Evolutionary conservation across 2,113 vertebrate species (phyloP).

Genomic region (Trematocara variabile): DNA sequence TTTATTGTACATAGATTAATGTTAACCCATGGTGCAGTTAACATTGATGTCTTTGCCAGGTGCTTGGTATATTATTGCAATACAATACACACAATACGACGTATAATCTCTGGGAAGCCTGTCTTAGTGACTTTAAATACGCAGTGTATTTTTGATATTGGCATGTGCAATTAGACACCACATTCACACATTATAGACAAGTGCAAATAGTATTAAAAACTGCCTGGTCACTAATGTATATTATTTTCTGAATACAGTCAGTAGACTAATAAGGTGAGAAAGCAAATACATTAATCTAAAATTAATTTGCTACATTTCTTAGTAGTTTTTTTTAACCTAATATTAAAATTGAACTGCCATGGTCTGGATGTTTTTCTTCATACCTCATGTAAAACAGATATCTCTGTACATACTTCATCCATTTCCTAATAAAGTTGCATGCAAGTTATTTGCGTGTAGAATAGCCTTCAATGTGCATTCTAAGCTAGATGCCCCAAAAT

Average conservation of each 20-base stretch:
- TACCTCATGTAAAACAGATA: not conserved
- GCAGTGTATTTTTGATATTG: constrained; percentile 65
- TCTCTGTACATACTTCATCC: not conserved
- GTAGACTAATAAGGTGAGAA: not conserved
- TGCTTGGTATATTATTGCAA: constrained; percentile 56
- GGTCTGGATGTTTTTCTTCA: constrained; percentile 30
- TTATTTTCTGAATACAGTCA: not conserved
- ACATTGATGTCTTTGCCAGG: constrained; percentile 29
- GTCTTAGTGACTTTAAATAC: constrained; percentile 28
- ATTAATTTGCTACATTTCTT: not conserved
- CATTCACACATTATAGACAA: not conserved
- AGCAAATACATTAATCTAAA: not conserved
- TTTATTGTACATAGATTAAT: constrained; percentile 13
- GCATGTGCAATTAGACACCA: constrained; percentile 38
- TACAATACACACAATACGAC: constrained; percentile 24
- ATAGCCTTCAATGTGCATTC: constrained; percentile 43
- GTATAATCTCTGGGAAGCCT: constrained; percentile 48
- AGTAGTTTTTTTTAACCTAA: not conserved
- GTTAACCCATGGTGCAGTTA: constrained; percentile 31
- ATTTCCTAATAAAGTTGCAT: constrained; percentile 52
- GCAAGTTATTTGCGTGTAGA: constrained; percentile 55
- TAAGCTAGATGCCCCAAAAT: not conserved
- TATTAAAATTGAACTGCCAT: not conserved
- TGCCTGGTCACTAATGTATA: constrained; percentile 4
- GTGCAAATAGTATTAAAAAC: constrained; percentile 3